Percentiles rank a stretch among this genome's conserved stretches.
Conservation (phyloP, 1,140 invertebrate genomes). For the Rhizoglyphus robini region DNA sequence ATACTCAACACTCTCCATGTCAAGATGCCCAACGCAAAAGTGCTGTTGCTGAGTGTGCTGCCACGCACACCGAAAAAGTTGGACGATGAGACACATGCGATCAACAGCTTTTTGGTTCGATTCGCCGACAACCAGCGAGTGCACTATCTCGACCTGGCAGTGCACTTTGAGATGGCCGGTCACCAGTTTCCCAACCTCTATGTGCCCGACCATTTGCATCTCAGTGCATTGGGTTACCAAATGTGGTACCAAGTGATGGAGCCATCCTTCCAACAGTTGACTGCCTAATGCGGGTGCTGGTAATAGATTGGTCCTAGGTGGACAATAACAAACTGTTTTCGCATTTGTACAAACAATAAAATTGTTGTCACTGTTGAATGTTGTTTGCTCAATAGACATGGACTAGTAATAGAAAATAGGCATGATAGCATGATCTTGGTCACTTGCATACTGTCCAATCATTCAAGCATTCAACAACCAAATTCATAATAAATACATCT, state of each 20-base stretch:
- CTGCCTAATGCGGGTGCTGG: neutral
- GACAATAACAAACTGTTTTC: too few species aligned
- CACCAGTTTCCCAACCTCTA: neutral
- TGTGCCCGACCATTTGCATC: neutral
- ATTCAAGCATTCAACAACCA: too few species aligned
- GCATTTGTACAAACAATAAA: too few species aligned
- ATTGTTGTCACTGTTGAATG: too few species aligned
- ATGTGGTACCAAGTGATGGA: conserved; percentile 15
- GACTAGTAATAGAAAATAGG: too few species aligned
- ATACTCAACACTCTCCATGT: neutral
- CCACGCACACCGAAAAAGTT: neutral
- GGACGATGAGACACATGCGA: neutral
- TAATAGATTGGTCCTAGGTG: neutral
- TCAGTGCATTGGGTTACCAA: neutral
- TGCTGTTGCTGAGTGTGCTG: conserved; percentile 8
- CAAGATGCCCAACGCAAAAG: conserved; percentile 2
- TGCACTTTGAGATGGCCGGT: neutral
- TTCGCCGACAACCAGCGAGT: neutral
- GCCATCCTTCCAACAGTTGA: neutral
- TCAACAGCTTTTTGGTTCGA: neutral
- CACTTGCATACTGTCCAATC: too few species aligned
- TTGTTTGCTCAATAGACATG: too few species aligned
- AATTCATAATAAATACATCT: too few species aligned
- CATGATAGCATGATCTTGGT: too few species aligned
- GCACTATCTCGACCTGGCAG: neutral